These are phyloP conservation scores for Archilochus colubris DNA, from an alignment of 2,113 vertebrate genomes.

Conservation along the genomic window DNA sequence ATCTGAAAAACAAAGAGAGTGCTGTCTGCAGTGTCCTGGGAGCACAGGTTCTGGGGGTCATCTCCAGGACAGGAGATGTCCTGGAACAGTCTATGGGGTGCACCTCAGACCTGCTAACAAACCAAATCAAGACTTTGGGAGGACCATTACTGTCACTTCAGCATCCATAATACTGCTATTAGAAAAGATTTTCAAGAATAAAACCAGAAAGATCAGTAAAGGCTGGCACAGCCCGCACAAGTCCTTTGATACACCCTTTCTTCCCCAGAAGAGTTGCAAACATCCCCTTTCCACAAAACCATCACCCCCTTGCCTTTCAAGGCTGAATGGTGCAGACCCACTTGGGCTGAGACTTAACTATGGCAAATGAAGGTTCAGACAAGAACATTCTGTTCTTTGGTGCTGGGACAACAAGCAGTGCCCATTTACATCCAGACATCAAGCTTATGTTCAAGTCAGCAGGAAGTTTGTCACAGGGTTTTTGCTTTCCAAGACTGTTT, in stretches of 20 bases:
- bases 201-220: neutral
- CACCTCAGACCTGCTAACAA: neutral
- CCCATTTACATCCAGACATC: neutral
- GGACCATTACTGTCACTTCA: neutral
- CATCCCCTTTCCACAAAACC: neutral
- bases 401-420: neutral
- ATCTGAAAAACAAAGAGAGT: slow-evolving; percentile 53
- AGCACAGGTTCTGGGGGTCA: neutral
- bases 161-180: neutral
- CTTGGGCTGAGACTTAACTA: neutral
- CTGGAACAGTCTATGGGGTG: neutral
- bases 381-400: neutral
- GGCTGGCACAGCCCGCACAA: neutral
- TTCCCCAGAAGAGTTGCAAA: neutral
- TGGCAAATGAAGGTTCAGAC: neutral
- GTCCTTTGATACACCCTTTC: neutral
- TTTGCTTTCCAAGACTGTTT: neutral
- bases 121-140: neutral
- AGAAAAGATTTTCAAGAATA: neutral
- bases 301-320: neutral
- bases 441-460: neutral
- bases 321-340: neutral
- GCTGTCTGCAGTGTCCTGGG: slow-evolving; percentile 20
- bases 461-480: neutral
- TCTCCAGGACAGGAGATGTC: neutral